Evolutionary conservation across 2,888 invertebrate genomes (phyloP), one percentile per base, ranked within the genome.

Genomic region (Drosophila lutescens): DNA sequence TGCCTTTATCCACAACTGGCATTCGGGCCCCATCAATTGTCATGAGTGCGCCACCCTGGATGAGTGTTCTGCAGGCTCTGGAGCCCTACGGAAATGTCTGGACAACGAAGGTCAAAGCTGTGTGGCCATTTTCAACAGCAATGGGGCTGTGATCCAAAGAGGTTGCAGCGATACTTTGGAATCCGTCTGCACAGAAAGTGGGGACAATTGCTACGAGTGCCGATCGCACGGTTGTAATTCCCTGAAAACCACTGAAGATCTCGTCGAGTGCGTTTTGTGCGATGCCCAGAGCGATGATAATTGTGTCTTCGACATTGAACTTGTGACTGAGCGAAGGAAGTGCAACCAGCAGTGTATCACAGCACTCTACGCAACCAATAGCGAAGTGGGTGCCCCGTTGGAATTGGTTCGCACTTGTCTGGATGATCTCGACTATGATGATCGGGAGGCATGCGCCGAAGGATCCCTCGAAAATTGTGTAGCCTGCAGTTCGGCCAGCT

Each of bases 301-400:
- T 17, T 91, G 92, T 43, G 62, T 79, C 8, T 63, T 70, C 8
- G 80, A 90, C 53, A 61, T 75, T 8, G 71, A 68, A 12, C 51
- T 61, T 32, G 59, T 88, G 4, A 80, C 61, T 2, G 79, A 82
- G 1, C 84, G 72, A 0, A 78, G 84, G 1, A 68, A 49, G 13
- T 91, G 91, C 50, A 53, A 90, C 15, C 78, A 82, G 10, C 65
- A 80, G 13, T 91, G 91, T 47, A 83, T 91, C 71, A 91, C 91
- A 2, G 87, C 91, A 1, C 67, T 91, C 1, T 91, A 91, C 59
- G 71, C 91, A 0, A 84, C 88, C 23, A 86, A 79, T 1, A 57
- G 46, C 1, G 90, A 91, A 8, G 41, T 10, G 0, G 58, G 67
- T 7, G 53, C 91, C 0, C 79, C 81, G 0, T 68, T 83, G 53